Evolutionary conservation across 2,797 vertebrate genomes (phyloP).

Genomic region (Microctenopoma steveboyesi): DNA sequence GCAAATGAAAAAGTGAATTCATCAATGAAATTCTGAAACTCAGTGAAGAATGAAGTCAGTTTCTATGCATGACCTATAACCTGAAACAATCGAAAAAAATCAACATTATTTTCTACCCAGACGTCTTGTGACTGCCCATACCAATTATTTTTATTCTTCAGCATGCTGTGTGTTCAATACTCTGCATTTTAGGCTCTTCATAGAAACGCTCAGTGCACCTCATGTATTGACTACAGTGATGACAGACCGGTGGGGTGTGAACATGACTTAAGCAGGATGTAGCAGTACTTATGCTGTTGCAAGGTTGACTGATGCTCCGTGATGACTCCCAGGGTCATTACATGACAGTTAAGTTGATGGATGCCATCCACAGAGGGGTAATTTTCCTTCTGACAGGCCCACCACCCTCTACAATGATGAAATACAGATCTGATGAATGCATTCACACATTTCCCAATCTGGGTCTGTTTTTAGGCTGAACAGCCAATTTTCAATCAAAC

Average conservation of each 20-base stretch:
- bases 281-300: slow-evolving; percentile 23
- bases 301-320: slow-evolving; percentile 66
- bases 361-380: slow-evolving; percentile 72
- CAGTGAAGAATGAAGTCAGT: slow-evolving; percentile 45
- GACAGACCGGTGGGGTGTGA: slow-evolving; percentile 54
- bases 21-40: slow-evolving; percentile 39
- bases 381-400: slow-evolving; percentile 70
- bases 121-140: slow-evolving; percentile 38
- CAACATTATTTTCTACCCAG: slow-evolving; percentile 25
- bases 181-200: slow-evolving; percentile 43
- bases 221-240: slow-evolving; percentile 47
- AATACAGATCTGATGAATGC: slow-evolving; percentile 69
- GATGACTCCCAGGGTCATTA: slow-evolving; percentile 76
- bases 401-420: slow-evolving; percentile 60
- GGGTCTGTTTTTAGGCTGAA: slow-evolving; percentile 66
- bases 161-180: slow-evolving; percentile 33
- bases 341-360: slow-evolving; percentile 75
- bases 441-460: slow-evolving; percentile 45
- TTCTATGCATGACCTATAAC: slow-evolving; percentile 43
- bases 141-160: slow-evolving; percentile 29
- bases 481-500: slow-evolving; percentile 62
- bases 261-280: slow-evolving; percentile 72
- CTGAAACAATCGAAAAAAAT: slow-evolving; percentile 37
- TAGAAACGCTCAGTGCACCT: slow-evolving; percentile 28
- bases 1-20: slow-evolving; percentile 30